Evolutionary conservation across 2,113 vertebrate genomes (phyloP).

Genomic region (Orycteropus afer): DNA sequence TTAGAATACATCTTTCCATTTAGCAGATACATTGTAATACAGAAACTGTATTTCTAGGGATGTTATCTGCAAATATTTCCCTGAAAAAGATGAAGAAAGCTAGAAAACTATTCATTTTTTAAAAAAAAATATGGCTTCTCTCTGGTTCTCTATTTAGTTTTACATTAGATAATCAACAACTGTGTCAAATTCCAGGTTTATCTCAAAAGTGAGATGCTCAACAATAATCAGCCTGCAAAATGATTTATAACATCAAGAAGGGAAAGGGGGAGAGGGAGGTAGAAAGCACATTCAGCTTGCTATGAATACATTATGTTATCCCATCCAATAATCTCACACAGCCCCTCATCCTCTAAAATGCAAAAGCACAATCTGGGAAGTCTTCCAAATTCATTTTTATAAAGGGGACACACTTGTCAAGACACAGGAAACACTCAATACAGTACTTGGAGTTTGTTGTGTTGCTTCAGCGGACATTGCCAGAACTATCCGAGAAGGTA

Average conservation of each 20-base stretch:
- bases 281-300: neutral
- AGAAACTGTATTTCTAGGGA: slow-evolving; percentile 34
- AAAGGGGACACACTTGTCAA: slow-evolving; percentile 22
- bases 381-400: slow-evolving; percentile 1
- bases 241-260: slow-evolving; percentile 4
- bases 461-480: neutral
- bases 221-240: slow-evolving; percentile 17
- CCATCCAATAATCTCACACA: neutral
- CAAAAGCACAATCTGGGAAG: neutral
- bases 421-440: neutral
- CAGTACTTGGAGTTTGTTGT: neutral
- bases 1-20: neutral
- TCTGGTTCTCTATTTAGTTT: neutral
- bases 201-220: slow-evolving; percentile 57
- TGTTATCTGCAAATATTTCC: slow-evolving; percentile 40
- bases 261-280: neutral
- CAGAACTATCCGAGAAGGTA: neutral
- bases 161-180: slow-evolving; percentile 51
- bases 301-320: neutral
- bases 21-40: slow-evolving; percentile 10
- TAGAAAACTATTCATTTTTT: too few species aligned
- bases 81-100: slow-evolving; percentile 51
- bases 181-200: slow-evolving; percentile 59
- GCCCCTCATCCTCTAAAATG: neutral
- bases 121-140: slow-evolving; percentile 43